Percentiles rank a stretch among this genome's conserved stretches.
Conservation (phyloP, 2,888 invertebrate species). For the Leptogaster cylindrica region DNA sequence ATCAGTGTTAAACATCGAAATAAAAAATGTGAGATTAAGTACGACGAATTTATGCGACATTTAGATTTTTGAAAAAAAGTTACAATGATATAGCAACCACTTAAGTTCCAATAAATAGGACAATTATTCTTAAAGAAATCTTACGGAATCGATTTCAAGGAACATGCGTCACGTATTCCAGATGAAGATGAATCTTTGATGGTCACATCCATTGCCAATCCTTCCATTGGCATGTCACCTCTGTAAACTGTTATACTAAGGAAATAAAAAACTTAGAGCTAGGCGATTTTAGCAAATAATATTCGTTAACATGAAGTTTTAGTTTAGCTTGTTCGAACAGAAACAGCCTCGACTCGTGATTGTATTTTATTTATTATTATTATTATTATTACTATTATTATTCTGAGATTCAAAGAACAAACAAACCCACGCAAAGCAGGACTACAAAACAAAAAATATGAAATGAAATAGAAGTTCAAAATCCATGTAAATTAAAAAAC, state of each 20-base stretch:
- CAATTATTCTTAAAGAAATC: slow-evolving; percentile 44
- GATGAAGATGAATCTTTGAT: slow-evolving; percentile 41
- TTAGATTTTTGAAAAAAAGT: slow-evolving; percentile 19
- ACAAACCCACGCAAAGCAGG: slow-evolving; percentile 23
- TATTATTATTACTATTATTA: too few relatives aligned
- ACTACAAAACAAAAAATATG: slow-evolving; percentile 1
- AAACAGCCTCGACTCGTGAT: background rate
- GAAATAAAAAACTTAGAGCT: slow-evolving; percentile 48
- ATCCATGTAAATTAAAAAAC: slow-evolving; percentile 15
- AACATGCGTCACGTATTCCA: slow-evolving; percentile 46
- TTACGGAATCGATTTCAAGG: slow-evolving; percentile 53
- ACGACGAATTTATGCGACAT: slow-evolving; percentile 24
- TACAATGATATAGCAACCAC: slow-evolving; percentile 38
- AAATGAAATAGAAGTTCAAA: slow-evolving; percentile 3
- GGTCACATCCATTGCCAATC: slow-evolving; percentile 45
- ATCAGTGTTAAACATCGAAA: slow-evolving; percentile 21
- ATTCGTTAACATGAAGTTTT: slow-evolving; percentile 1
- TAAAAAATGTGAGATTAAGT: slow-evolving; percentile 24
- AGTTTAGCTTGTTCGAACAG: background rate
- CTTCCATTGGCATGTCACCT: slow-evolving; percentile 59
- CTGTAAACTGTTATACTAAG: slow-evolving; percentile 58
- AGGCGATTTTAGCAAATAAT: slow-evolving; percentile 12
- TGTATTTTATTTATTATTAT: too few relatives aligned
- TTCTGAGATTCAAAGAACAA: slow-evolving; percentile 12
- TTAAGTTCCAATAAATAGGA: slow-evolving; percentile 40